Base-by-base conservation (phyloP, 1,140 invertebrate species). In the Lepidurus packardi region DNA sequence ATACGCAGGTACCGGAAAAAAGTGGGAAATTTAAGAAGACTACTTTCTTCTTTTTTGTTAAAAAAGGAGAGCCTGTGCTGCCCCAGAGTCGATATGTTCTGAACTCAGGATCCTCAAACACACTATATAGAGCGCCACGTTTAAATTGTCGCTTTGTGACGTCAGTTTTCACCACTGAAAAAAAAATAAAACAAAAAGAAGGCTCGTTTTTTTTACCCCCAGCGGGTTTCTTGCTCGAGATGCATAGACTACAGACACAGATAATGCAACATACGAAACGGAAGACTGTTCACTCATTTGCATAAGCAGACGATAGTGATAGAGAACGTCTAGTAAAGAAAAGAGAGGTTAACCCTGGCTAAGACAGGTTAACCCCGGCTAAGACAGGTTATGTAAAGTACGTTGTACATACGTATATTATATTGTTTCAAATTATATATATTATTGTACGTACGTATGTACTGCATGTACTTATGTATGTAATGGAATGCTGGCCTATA, bases 271-370 rank as follows among this genome's bases (percentile, higher is more conserved):
- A 34, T 34, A 9, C 7, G 53, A 16, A n/a, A 65, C n/a, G 53
- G 16, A n/a, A 9, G 53, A 21, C 53, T 65, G 53, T 21, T 21
- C 21, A 21, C 53, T 65, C 53, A 65, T 65, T 65, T 65, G 53
- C 53, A 65, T 65, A 65, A 65, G 53, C 53, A 65, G 53, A 65
- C 53, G 53, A 65, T 65, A 65, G 53, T 34, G 34, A 34, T 34
- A 34, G 34, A 34, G 25, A 34, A 3, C 34, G 34, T 34, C 34
- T 34, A 3, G 0, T 2, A 3, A 3, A 2, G n/a, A 34, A 34
- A 34, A 34, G 4, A 34, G 4, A 34, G 2, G 3, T 34, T 2
- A 0, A n/a, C 16, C 13, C 53, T 4, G 34, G 34, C 34, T 34
- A 3, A 34, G 34, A 34, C 3, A 34, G 34, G 34, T 34, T 3